These are phyloP conservation scores for Nycteola revayana DNA, from an alignment of 2,888 invertebrate genomes.

Conservation along the genomic window DNA sequence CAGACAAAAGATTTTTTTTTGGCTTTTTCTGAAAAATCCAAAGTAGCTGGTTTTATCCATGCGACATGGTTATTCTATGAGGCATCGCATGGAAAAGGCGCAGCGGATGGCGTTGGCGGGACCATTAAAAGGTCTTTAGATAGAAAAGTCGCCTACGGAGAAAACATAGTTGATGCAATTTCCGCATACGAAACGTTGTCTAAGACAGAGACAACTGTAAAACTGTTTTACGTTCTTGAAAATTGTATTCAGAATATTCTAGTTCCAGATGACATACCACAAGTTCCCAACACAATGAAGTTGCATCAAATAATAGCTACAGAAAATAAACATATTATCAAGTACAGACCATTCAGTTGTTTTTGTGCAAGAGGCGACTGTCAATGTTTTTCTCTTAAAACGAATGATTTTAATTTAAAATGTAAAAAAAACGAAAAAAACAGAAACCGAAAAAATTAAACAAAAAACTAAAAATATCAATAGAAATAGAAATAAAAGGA, in stretches of 20 bases:
- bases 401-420: slow-evolving; percentile 1
- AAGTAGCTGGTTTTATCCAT: slow-evolving; percentile 8
- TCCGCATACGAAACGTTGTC: slow-evolving; percentile 4
- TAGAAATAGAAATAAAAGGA: neutral
- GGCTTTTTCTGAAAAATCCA: slow-evolving; percentile 5
- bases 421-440: neutral
- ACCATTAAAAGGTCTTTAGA: slow-evolving; percentile 20
- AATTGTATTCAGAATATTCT: too few species aligned
- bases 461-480: neutral
- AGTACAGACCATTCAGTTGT: slow-evolving; percentile 10
- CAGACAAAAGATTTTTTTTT: slow-evolving; percentile 11
- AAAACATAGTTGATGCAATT: slow-evolving; percentile 17
- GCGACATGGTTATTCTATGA: slow-evolving; percentile 9
- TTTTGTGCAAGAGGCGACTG: slow-evolving; percentile 10
- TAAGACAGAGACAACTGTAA: slow-evolving; percentile 6
- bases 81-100: slow-evolving; percentile 9
- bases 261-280: slow-evolving; percentile 1
- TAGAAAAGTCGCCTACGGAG: slow-evolving; percentile 11
- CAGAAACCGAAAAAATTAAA: slow-evolving; percentile 1
- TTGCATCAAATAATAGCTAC: slow-evolving; percentile 10
- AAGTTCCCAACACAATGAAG: slow-evolving; percentile 7
- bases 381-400: slow-evolving; percentile 7
- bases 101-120: slow-evolving; percentile 24
- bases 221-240: slow-evolving; percentile 6
- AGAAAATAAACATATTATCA: slow-evolving; percentile 10